Base-by-base conservation (phyloP, 2,797 vertebrate genomes). In the Odontamblyopus lacepedii region DNA sequence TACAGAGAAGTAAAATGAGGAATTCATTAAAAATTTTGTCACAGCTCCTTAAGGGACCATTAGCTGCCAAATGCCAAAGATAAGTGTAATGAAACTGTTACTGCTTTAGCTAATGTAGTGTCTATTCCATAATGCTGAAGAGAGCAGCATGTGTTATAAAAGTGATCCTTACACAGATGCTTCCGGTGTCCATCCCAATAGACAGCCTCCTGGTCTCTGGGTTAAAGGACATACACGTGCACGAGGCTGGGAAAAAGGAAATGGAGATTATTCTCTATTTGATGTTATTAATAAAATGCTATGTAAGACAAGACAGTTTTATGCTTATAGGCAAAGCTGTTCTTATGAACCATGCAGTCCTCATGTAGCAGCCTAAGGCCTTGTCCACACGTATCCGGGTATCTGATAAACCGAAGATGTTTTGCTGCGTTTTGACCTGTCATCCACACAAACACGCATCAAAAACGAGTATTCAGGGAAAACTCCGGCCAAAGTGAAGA, bases 211-310 rank as follows among this genome's bases (percentile, higher is more conserved):
- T 96, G 75, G 98, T 99, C 94, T 99, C 98, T 50, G 96, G 97
- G 87, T 98, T 99, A 92, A 98, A 97, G 90, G 95, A 98, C 98
- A 99, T 97, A 83, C 97, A 98, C 86, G 96, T 95, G 94, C 96
- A 96, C 62, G 95, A 93, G 79, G 96, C 98, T 99, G 92, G 89
- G 94, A 78, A 0, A 19, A 75, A 0, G 35, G 11, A 71, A 30
- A 71, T 27, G 0, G 53, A 55, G 0, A 41, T 41, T 78, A 15
- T 75, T 57, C 55, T 13, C 5, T 53, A 11, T 60, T 19, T 55
- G 6, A 3, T 2, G 41, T 44, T 44, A 44, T 44, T 3, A 44
- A 12, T 44, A 44, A 44, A 44, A 0, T 35, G 4, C 1, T 35
- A 7, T 35, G 35, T 35, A 35, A 35, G 35, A 35, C 35, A 35